Base-by-base conservation (phyloP, 2,888 invertebrate genomes). In the Cosmia pyralina region DNA sequence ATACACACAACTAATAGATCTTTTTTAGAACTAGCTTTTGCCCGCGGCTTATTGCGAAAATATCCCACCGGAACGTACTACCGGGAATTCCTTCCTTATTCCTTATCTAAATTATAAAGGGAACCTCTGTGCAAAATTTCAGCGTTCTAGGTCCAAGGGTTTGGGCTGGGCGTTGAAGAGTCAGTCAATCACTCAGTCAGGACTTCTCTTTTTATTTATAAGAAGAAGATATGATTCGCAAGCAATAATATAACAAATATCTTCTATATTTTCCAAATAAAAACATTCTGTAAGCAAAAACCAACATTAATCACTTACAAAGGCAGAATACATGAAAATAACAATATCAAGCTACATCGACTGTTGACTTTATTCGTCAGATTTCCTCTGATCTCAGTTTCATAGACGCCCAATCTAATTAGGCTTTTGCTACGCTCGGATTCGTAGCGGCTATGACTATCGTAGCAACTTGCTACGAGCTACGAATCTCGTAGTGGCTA, bases 341-440 rank as follows among this genome's bases (percentile, higher is more conserved):
- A 75, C 67, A 67, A 69, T 77, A 60, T 73, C 50, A 67, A 68
- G 74, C 60, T 28, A 81, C 59, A 74, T 81, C 28, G 71, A 67
- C 74, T 70, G 77, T 81, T 74, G 72, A 69, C 74, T 74, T 72
- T 74, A 72, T 72, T 72, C 70, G 60, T 72, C 67, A 81, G 65
- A 57, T 72, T 73, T 66, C 58, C 65, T 75, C 82, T 81, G 72
- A 84, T 84, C 71, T 73, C 69, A 69, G 75, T 86, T 78, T 86
- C 86, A 84, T 84, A 86, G 82, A 73, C 72, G 78, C 69, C 62
- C 64, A 84, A 86, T 81, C 82, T 81, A 84, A 84, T 84, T 84
- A 86, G 71, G 69, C 84, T 72, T 68, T 81, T 71, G 84, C 86
- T 81, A 84, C 78, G 74, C 77, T 57, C 46, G 59, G 62, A 84